phyloP scores from a whole-genome alignment of 2,113 vertebrate species.

The Larimichthys crocea region DNA sequence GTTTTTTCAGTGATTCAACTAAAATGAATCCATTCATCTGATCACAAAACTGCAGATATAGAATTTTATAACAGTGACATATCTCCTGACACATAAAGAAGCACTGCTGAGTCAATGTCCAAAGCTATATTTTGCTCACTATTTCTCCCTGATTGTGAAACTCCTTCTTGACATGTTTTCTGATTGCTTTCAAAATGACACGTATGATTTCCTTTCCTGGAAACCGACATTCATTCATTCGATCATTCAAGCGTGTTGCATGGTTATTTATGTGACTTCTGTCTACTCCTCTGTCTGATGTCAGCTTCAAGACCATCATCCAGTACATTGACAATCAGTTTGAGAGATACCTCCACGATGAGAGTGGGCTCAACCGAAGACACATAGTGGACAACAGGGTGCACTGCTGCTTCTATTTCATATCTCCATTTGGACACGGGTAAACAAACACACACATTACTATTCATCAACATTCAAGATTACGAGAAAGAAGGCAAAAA shows the following conservation, averaged over 20 bases:
- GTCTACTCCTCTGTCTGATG: not conserved
- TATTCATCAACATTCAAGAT: not conserved
- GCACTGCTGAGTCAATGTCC: not conserved
- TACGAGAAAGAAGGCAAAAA: no score
- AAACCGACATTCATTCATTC: not conserved
- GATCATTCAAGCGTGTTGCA: not conserved
- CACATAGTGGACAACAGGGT: conserved; percentile 93
- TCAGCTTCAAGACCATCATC: conserved; percentile 93
- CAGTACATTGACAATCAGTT: conserved; percentile 92
- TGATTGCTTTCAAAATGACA: not conserved
- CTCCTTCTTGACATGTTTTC: not conserved
- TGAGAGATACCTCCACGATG: conserved; percentile 90
- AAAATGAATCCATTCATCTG: not conserved
- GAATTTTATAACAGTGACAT: no score
- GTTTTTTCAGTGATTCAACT: not conserved
- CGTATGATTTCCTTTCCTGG: not conserved
- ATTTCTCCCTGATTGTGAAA: not conserved
- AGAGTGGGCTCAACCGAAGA: conserved; percentile 90
- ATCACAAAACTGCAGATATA: not conserved
- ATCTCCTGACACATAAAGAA: not conserved
- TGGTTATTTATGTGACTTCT: not conserved
- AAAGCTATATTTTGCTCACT: not conserved
- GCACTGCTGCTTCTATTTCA: conserved; percentile 95
- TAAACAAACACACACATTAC: conserved; percentile 65
- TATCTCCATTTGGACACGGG: conserved; percentile 93